Base-by-base conservation (phyloP, 2,888 invertebrate genomes). In the Xanthia togata region DNA sequence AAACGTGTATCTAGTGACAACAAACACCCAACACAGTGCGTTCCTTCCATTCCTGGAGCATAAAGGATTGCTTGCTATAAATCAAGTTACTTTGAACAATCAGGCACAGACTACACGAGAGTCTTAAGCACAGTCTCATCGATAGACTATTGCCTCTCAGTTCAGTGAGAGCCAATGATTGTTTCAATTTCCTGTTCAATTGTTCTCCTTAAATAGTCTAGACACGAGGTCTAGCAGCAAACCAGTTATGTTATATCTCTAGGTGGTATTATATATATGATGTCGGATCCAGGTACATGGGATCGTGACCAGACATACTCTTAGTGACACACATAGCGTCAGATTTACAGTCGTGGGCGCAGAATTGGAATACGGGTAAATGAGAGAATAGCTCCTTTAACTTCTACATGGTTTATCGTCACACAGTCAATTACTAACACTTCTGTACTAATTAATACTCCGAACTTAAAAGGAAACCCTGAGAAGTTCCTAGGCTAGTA, bases 31-130 rank as follows among this genome's bases (percentile, higher is more conserved):
- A 41, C 17, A n/a, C 57, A 12, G n/a, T 64, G 57, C 31, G 62
- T 59, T 57, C 60, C 38, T 60, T 50, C 44, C n/a, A 68, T 12
- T 35, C 4, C 26, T 38, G 41, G n/a, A 65, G 17, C 53, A 73
- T 70, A 82, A 78, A 79, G 79, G 44, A 75, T 70, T 59, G 78
- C 55, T 31, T 1, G 31, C 53, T 73, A 70, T 82, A 82, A 83
- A 82, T 82, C 75, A 63, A 70, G 59, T 82, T 74, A 82, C 79
- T 83, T 82, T 79, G 83, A 70, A 79, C 83, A 82, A 82, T 82
- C 82, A 82, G 65, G 41, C 70, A 17, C 71, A 79, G 83, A 73
- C 79, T 75, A 59, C 57, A 14, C 55, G n/a, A 8, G 68, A 60
- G 73, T 59, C 70, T 83, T 72, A 59, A 72, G 59, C 79, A 47